Evolutionary conservation across 2,113 vertebrate genomes (phyloP), one percentile per base, ranked within the genome.

Genomic region (Sceloporus undulatus): DNA sequence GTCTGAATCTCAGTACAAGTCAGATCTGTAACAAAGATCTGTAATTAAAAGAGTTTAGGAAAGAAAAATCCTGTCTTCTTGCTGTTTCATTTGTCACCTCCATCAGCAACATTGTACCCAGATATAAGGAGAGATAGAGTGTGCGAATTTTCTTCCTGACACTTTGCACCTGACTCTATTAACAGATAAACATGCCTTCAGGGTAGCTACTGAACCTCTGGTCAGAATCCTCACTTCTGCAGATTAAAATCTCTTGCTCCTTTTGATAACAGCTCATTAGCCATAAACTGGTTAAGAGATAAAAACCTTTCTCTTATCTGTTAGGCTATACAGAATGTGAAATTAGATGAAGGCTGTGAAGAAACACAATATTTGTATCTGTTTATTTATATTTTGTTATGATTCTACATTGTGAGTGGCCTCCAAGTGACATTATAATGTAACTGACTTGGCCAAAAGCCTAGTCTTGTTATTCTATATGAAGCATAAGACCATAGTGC

Each of bases 141-240:
- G 62, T 70, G 19, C 9, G 76, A 85, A 52, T 86, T 86, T 68
- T 79, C 62, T 68, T 19, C 29, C 10, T 79, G 59, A 79, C 85
- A 79, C 19, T 34, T 66, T 86, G 40, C 75, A 78, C 40, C 75
- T 40, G 78, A 79, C 27, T 85, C 74, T 79, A 86, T 86, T 86
- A 79, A 86, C 59, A 79, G 85, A 86, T 86, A 86, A 86, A 86
- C 76, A 86, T 19, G 9, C 56, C 38, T 85, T 78, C 74, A 52
- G 29, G 6, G n/a, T n/a, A 75, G 54, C 10, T 68, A 52, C 75
- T 38, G 52, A 68, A 34, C 40, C 29, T 27, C 29, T 86, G 40
- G 42, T 68, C 75, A 79, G 62, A 68, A 79, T 21, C 29, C 59
- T 79, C 27, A 21, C 65, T 79, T 70, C 52, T 54, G 19, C 42